Conservation (phyloP, 2,113 vertebrate species). For the Dolichotis patagonum region DNA sequence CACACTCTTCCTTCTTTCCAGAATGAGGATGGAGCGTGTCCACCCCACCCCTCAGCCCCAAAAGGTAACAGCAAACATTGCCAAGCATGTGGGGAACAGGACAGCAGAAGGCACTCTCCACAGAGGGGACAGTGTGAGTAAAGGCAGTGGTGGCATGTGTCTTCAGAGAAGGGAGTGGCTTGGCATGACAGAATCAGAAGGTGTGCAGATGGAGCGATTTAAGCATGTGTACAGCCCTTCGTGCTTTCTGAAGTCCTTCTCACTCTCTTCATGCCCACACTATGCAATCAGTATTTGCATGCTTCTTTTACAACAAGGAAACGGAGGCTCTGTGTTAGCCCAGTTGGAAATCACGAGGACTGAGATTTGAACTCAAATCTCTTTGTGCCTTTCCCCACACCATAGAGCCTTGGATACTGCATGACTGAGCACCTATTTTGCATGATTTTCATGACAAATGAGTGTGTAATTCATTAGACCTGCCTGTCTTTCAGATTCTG, state of each 20-base stretch:
- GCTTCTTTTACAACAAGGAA: slow-evolving; percentile 43
- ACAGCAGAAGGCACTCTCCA: not conserved
- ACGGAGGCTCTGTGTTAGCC: not conserved
- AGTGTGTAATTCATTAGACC: slow-evolving; percentile 20
- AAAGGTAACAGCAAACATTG: not conserved
- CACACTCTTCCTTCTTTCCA: not conserved
- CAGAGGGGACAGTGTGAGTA: not conserved
- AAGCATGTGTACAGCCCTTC: not conserved
- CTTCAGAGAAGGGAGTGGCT: not conserved
- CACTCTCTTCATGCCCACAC: not conserved
- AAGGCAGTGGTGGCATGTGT: rapidly evolving
- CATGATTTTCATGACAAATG: slow-evolving; percentile 48
- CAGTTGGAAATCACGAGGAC: not conserved
- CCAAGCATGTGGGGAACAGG: not conserved
- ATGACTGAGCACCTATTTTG: not conserved
- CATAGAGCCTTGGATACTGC: not conserved
- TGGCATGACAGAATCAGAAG: not conserved
- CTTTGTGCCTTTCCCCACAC: not conserved
- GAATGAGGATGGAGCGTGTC: rapidly evolving
- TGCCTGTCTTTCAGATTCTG: not conserved
- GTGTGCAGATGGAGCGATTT: rapidly evolving
- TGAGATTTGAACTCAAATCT: slow-evolving; percentile 34
- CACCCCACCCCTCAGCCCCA: not conserved
- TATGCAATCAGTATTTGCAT: not conserved
- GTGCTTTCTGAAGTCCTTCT: not conserved